Conservation (phyloP, 2,797 vertebrate species). For the Pampus argenteus region DNA sequence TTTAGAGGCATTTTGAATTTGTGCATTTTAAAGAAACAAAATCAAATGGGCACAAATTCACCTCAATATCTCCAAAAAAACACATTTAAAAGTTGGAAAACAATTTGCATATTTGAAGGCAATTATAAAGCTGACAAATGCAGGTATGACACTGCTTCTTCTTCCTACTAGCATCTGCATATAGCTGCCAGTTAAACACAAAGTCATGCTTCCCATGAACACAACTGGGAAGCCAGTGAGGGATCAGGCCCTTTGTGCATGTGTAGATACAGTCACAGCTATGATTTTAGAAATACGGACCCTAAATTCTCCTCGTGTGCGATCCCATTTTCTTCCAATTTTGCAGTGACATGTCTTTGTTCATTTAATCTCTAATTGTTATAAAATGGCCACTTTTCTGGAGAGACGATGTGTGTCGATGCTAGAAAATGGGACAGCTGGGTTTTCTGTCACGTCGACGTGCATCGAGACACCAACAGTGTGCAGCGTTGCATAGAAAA, state of each 20-base stretch:
- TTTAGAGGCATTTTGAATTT: constrained; percentile 11
- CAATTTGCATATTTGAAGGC: not conserved
- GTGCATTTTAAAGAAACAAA: not conserved
- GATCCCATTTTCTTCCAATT: not conserved
- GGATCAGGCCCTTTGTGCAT: not conserved
- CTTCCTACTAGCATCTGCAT: not conserved
- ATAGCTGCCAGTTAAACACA: not conserved
- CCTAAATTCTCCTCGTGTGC: not conserved
- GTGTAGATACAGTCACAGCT: not conserved
- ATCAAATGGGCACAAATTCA: not conserved
- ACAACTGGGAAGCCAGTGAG: not conserved
- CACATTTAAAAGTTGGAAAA: constrained; percentile 2
- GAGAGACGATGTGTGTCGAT: constrained; percentile 1
- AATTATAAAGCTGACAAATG: constrained; percentile 7
- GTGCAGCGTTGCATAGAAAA: not conserved
- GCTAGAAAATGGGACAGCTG: not conserved
- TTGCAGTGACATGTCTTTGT: no score
- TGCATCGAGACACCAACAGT: not conserved
- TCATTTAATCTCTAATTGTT: no score
- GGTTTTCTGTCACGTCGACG: not conserved
- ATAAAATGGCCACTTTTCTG: constrained; percentile 1
- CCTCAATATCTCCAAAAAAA: not conserved
- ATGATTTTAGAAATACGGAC: not conserved
- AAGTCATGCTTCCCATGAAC: not conserved
- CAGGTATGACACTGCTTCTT: not conserved